phyloP scores from a whole-genome alignment of 2,797 vertebrate species.

The Erithacus rubecula region DNA sequence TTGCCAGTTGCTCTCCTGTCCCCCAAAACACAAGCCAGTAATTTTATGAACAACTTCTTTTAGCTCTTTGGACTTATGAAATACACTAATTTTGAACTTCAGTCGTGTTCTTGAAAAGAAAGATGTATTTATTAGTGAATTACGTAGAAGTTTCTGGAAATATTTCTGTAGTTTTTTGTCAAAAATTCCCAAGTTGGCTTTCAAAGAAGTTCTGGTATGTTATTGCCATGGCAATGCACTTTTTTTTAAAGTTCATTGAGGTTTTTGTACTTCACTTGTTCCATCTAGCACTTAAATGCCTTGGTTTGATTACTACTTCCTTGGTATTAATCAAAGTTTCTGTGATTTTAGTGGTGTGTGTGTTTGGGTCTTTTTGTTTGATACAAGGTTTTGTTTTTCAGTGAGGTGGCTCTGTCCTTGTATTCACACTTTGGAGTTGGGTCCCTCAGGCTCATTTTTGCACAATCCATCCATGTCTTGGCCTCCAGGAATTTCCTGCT shows the following conservation, averaged over 20 bases:
- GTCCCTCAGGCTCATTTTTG: neutral
- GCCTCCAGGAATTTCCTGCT: neutral
- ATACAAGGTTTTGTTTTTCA: neutral
- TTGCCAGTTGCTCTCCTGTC: neutral
- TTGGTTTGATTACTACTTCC: neutral
- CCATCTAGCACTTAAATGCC: neutral
- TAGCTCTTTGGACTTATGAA: neutral
- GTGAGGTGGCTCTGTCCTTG: neutral
- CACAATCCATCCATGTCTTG: neutral
- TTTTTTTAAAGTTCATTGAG: neutral
- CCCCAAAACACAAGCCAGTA: neutral
- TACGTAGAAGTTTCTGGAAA: neutral
- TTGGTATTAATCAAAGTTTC: neutral
- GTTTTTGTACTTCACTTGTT: neutral
- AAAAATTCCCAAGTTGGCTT: neutral
- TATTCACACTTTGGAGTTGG: neutral
- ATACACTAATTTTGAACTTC: neutral
- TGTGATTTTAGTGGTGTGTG: neutral
- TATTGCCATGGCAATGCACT: neutral
- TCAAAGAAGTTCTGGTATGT: neutral
- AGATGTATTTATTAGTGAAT: neutral
- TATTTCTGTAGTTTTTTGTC: neutral
- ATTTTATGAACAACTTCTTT: neutral
- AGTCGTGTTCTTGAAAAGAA: neutral
- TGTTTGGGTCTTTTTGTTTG: neutral